phyloP scores from a whole-genome alignment of 2,113 vertebrate genomes.

The Anoplopoma fimbria region DNA sequence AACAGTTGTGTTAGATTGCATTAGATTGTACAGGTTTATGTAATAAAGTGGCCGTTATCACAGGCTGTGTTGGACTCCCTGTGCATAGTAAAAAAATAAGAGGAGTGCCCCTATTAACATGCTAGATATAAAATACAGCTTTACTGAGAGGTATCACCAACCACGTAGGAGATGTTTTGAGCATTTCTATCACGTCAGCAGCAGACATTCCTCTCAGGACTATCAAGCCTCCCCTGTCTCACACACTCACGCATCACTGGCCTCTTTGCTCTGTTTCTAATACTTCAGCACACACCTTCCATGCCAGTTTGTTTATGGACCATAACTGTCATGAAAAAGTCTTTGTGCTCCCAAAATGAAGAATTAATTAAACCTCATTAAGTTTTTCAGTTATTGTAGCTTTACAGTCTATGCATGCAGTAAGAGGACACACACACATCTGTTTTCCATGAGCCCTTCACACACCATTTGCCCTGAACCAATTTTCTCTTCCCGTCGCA shows the following conservation, averaged over 20 bases:
- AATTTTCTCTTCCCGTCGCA: too few species aligned
- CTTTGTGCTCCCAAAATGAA: neutral
- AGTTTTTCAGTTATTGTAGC: neutral
- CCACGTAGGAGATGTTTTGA: neutral
- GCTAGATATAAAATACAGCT: neutral
- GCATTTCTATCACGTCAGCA: neutral
- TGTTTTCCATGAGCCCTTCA: neutral
- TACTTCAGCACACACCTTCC: neutral
- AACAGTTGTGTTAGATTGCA: neutral
- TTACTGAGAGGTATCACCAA: neutral
- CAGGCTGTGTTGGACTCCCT: neutral
- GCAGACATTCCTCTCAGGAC: slow-evolving; percentile 30
- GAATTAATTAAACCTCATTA: neutral
- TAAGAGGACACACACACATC: neutral
- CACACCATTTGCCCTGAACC: neutral
- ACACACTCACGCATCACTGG: slow-evolving; percentile 14
- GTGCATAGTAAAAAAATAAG: neutral
- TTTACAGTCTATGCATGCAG: neutral
- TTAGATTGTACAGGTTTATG: neutral
- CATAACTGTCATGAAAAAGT: neutral
- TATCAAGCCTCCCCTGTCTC: neutral
- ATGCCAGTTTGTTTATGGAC: neutral
- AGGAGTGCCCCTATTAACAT: neutral
- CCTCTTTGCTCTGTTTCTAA: slow-evolving; percentile 15
- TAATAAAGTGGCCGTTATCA: neutral